phyloP scores from a whole-genome alignment of 2,113 vertebrate genomes.

The Gymnarchus niloticus region DNA sequence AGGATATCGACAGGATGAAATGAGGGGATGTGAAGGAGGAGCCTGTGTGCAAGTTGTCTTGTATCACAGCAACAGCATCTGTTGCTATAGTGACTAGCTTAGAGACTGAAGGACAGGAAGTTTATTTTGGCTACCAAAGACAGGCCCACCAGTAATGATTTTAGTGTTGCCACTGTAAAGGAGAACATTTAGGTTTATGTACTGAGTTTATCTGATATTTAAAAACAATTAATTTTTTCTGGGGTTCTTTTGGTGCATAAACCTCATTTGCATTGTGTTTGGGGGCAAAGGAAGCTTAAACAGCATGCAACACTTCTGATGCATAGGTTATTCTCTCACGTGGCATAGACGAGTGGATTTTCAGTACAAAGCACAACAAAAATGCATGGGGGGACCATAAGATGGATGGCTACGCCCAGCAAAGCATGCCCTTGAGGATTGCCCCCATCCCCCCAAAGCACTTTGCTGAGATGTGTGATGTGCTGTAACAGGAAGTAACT shows the following conservation, averaged over 20 bases:
- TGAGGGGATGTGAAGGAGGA: neutral
- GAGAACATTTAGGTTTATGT: neutral
- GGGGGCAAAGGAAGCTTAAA: neutral
- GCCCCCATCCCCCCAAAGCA: neutral
- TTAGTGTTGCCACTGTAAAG: neutral
- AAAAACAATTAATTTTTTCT: neutral
- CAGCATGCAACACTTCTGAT: too few relatives aligned
- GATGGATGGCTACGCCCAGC: neutral
- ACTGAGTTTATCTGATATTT: neutral
- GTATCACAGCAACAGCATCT: slow-evolving; percentile 41
- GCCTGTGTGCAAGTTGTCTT: neutral
- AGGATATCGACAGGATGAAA: neutral
- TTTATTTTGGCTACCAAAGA: slow-evolving; percentile 37
- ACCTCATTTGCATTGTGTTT: neutral
- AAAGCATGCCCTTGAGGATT: neutral
- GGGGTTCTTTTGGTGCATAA: neutral
- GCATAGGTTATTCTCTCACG: neutral
- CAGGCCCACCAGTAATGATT: neutral
- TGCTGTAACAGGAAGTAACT: neutral
- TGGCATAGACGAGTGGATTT: neutral
- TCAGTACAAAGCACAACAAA: too few relatives aligned
- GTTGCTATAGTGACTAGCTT: slow-evolving; percentile 60
- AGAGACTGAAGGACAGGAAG: slow-evolving; percentile 41
- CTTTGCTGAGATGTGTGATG: neutral
- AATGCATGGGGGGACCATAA: neutral